phyloP scores from a whole-genome alignment of 2,113 vertebrate species.

The Phoxinus phoxinus region DNA sequence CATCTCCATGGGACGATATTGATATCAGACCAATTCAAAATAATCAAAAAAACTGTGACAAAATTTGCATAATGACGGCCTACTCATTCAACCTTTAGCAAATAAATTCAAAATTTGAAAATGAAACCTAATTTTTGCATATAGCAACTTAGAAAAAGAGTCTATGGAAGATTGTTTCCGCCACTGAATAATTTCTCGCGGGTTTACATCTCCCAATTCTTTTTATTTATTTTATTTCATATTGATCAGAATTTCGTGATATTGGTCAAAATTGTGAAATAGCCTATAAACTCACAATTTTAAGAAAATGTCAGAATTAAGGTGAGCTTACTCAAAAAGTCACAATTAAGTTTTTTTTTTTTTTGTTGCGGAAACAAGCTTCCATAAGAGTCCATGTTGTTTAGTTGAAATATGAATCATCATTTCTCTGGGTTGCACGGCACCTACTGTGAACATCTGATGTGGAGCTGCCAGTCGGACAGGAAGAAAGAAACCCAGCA shows the following conservation, averaged over 20 bases:
- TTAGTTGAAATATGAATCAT: constrained; percentile 31
- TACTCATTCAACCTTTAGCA: not conserved
- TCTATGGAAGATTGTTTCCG: too few species aligned
- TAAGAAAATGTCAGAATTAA: too few species aligned
- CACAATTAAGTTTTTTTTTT: too few species aligned
- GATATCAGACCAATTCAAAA: not conserved
- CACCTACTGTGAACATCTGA: constrained; percentile 40
- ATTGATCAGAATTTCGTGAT: too few species aligned
- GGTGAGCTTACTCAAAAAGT: too few species aligned
- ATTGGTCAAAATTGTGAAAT: too few species aligned
- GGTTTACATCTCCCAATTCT: too few species aligned
- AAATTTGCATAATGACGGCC: not conserved
- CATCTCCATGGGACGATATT: not conserved
- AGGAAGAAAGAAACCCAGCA: constrained; percentile 22
- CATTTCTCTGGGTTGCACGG: constrained; percentile 10
- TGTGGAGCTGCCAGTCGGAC: constrained; percentile 10
- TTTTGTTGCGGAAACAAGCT: too few species aligned
- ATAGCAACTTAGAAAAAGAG: not conserved
- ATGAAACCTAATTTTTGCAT: not conserved
- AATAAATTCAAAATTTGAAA: not conserved
- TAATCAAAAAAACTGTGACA: not conserved
- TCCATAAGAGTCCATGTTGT: not conserved
- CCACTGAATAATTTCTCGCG: too few species aligned
- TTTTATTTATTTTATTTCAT: too few species aligned
- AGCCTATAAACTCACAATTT: too few species aligned